phyloP scores from a whole-genome alignment of 2,113 vertebrate genomes.

The Coreoperca whiteheadi region DNA sequence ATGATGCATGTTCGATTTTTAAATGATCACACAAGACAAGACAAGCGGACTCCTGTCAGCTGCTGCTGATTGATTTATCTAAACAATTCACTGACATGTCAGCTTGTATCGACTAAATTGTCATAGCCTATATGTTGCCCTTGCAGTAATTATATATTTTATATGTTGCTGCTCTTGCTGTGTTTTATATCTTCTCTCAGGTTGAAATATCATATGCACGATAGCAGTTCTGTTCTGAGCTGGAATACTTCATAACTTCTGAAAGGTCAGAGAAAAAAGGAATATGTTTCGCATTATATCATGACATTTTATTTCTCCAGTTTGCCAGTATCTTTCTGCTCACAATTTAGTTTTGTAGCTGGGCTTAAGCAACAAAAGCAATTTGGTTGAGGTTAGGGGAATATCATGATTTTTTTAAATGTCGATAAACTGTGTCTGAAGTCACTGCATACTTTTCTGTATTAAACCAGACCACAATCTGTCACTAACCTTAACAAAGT shows the following conservation, averaged over 20 bases:
- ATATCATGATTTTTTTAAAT: too few species aligned
- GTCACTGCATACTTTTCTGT: neutral
- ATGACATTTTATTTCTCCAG: constrained; percentile 44
- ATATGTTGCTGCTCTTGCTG: neutral
- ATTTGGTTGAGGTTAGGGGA: too few species aligned
- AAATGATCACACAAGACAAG: neutral
- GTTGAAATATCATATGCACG: neutral
- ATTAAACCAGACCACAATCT: neutral
- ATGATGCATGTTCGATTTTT: constrained; percentile 26
- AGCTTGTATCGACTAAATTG: neutral
- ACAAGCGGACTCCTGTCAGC: neutral
- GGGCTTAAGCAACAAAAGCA: too few species aligned
- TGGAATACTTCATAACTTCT: constrained; percentile 26
- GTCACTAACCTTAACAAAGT: neutral
- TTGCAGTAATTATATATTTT: neutral
- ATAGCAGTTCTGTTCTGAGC: neutral
- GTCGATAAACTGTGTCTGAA: too few species aligned
- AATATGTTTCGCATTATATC: neutral
- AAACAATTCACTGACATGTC: neutral
- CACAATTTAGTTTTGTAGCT: too few species aligned
- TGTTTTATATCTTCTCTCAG: neutral
- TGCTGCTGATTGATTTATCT: neutral
- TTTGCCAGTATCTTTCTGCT: neutral
- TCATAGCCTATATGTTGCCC: neutral
- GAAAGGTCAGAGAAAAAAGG: constrained; percentile 54